Conservation (phyloP, 1,140 invertebrate species). For the Branchinecta lynchi region DNA sequence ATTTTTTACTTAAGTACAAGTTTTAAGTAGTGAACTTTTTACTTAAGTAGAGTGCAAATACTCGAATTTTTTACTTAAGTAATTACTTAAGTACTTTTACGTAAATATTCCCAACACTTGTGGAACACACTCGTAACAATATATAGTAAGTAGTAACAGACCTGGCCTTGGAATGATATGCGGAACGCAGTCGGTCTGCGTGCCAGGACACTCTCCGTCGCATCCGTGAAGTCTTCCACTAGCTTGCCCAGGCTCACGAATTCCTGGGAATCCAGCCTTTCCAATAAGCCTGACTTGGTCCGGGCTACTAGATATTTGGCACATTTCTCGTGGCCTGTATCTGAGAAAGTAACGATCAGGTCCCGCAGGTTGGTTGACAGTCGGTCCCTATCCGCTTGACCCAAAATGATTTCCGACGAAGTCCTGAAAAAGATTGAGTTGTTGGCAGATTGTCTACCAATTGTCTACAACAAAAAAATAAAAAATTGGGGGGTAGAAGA, state of each 20-base stretch:
- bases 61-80: too few relatives aligned
- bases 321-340: slow-evolving; percentile 79
- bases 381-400: slow-evolving; percentile 46
- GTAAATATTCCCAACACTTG: slow-evolving; percentile 3
- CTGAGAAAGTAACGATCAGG: slow-evolving; percentile 58
- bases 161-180: slow-evolving; percentile 61
- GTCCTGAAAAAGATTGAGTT: slow-evolving; percentile 27
- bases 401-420: slow-evolving; percentile 47
- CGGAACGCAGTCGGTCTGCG: slow-evolving; percentile 59
- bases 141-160: slow-evolving; percentile 25
- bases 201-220: slow-evolving; percentile 60
- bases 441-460: too few relatives aligned
- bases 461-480: too few relatives aligned
- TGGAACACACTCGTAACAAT: neutral
- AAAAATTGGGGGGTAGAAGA: too few relatives aligned
- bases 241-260: slow-evolving; percentile 57
- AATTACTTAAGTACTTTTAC: slow-evolving; percentile 20
- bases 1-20: too few relatives aligned
- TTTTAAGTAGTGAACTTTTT: too few relatives aligned
- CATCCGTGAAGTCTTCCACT: slow-evolving; percentile 58
- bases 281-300: slow-evolving; percentile 39
- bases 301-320: slow-evolving; percentile 60
- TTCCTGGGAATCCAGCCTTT: slow-evolving; percentile 49
- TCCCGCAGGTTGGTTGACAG: slow-evolving; percentile 54
- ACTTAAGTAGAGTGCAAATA: too few relatives aligned